Conservation (phyloP, 2,888 invertebrate genomes). For the Scaptomyza parva region DNA sequence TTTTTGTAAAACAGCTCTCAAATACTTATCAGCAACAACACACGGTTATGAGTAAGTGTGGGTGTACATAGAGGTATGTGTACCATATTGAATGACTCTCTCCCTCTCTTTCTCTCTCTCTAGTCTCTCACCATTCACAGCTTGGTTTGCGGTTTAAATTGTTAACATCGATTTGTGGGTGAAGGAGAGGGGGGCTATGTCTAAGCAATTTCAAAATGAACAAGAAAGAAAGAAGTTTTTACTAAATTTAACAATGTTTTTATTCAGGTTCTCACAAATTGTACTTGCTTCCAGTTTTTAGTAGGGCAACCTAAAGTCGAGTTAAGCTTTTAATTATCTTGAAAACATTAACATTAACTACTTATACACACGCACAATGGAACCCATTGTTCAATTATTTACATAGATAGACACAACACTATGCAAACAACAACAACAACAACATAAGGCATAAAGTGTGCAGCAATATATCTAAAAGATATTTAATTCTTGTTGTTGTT, state of each 20-base stretch:
- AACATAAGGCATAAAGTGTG: conserved; percentile 5
- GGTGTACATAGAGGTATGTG: background rate
- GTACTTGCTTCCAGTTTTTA: background rate
- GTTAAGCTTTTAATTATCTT: conserved; percentile 1
- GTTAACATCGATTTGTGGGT: conserved; percentile 24
- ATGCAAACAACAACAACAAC: conserved; percentile 1
- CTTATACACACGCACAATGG: conserved; percentile 49
- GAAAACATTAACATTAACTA: conserved; percentile 7
- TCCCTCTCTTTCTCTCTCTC: background rate
- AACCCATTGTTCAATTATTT: conserved; percentile 52
- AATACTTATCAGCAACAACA: conserved; percentile 33
- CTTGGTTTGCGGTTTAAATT: conserved; percentile 13
- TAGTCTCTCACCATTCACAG: background rate
- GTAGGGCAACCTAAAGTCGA: background rate
- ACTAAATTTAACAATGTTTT: too few relatives aligned
- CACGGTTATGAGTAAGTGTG: conserved; percentile 10
- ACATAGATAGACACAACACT: conserved; percentile 38
- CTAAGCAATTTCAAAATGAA: background rate
- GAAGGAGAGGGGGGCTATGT: background rate
- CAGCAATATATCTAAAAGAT: conserved; percentile 29
- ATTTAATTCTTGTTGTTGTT: conserved; percentile 20
- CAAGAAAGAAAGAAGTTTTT: too few relatives aligned
- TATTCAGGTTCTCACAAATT: background rate
- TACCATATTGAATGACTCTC: background rate
- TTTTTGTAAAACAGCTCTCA: conserved; percentile 21